A percentile compares a stretch with the other conserved stretches of the same genome.
These are phyloP conservation scores for Aethina tumida DNA, from an alignment of 1,140 invertebrate genomes.

Conservation along the genomic window DNA sequence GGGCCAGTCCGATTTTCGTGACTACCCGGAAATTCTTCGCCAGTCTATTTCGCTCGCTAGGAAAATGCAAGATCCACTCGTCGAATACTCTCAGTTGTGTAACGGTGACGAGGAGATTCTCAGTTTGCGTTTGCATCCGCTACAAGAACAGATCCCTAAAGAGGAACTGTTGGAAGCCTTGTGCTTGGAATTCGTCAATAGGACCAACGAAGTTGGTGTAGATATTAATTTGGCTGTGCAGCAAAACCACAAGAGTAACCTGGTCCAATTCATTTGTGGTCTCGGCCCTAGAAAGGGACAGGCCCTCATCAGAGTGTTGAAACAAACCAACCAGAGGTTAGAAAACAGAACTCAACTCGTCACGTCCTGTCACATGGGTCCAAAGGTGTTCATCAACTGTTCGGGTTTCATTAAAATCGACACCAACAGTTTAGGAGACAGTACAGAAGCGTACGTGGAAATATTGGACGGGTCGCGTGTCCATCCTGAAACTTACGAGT, in stretches of 20 bases:
- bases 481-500: conserved; percentile 98
- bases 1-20: conserved; percentile 76
- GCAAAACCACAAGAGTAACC: conserved; percentile 73
- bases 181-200: conserved; percentile 84
- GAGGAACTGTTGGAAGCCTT: conserved; percentile 80
- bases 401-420: conserved; percentile 99
- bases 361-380: conserved; percentile 91
- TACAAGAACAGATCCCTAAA: conserved; percentile 74
- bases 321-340: conserved; percentile 85
- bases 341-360: conserved; percentile 95
- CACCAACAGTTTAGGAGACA: conserved; percentile 47
- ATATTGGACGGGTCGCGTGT: conserved; percentile 95
- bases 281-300: conserved; percentile 91
- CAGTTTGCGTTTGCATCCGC: conserved; percentile 82
- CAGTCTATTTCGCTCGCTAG: conserved; percentile 89
- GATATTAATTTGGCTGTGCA: conserved; percentile 91
- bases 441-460: conserved; percentile 90
- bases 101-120: conserved; percentile 93
- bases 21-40: conserved; percentile 79
- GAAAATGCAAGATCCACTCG: conserved; percentile 87
- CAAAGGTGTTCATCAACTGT: conserved; percentile 98
- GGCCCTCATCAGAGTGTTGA: conserved; percentile 80
- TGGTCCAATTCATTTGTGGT: conserved; percentile 98
- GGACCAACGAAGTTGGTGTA: conserved; percentile 97
- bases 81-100: conserved; percentile 93